Base-by-base conservation (phyloP, 2,888 invertebrate genomes). In the Nebria salina region DNA sequence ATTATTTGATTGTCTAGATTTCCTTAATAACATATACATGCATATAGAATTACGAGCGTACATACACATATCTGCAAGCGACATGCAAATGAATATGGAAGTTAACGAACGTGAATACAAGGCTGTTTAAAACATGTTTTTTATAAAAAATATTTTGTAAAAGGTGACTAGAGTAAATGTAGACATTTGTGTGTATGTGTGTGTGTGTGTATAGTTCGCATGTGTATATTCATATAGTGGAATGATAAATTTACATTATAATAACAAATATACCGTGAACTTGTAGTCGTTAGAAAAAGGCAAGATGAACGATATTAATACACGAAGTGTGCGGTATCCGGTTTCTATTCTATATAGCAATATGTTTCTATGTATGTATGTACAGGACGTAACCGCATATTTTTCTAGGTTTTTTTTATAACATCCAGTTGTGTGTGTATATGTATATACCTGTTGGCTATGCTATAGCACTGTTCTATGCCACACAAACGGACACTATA, bases 311-410 rank as follows among this genome's bases (percentile, higher is more conserved):
- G 80, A 81, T 81, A 81, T 81, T 75, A 76, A 81, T 81, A 76
- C 75, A 75, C 83, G 77, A 83, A 84, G 84, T 81, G 84, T 84
- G 82, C 77, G 77, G 83, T 83, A 84, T 85, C 85, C 84, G 84
- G 84, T 83, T 81, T 83, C 81, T 82, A 78, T 83, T 26, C 13
- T 25, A 54, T 54, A 54, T 54, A 13, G 8, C 2, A 7, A 13
- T 54, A 13, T 54, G 54, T 54, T 8, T 54, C 7, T 54, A 2
- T 54, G 54, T 54, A 13, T 7, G 7, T 54, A 72, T 66, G 42
- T 64, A 83, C 83, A 83, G 83, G 83, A 83, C 83, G 83, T 82
- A 76, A 78, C 82, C 80, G 83, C 83, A 82, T 83, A 83, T 83
- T 83, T 82, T 83, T 82, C 82, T 82, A 82, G 34, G 82, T 83